A percentile compares a stretch with the other conserved stretches of the same genome.
Conservation (phyloP, 2,113 vertebrate genomes). For the Mormoops blainvillei region DNA sequence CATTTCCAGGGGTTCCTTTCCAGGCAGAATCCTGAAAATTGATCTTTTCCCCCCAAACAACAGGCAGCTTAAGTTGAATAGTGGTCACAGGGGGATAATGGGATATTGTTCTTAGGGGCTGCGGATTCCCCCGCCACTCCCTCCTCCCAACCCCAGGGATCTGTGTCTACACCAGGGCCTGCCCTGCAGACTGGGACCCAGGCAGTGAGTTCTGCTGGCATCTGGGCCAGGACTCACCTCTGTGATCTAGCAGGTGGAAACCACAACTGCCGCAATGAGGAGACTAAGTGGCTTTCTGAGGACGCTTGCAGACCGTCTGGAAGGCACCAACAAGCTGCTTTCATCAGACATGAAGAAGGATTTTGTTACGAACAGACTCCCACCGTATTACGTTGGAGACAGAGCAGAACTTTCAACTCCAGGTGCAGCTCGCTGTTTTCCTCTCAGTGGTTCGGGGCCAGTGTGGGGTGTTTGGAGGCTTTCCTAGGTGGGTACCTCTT, state of each 20-base stretch:
- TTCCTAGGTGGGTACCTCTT: background rate
- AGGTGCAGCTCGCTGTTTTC: conserved; percentile 67
- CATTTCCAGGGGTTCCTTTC: background rate
- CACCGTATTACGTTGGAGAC: conserved; percentile 76
- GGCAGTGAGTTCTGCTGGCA: no score
- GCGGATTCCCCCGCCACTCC: background rate
- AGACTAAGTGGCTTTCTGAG: conserved; percentile 82
- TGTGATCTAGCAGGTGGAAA: conserved; percentile 77
- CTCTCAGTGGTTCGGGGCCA: background rate
- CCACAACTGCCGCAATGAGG: conserved; percentile 19
- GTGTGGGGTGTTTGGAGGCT: background rate
- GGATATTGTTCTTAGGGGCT: background rate
- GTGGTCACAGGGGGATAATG: background rate
- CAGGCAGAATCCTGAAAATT: background rate
- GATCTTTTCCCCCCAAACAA: background rate
- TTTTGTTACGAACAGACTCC: conserved; percentile 86
- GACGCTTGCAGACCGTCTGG: conserved; percentile 83
- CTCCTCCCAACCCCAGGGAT: background rate
- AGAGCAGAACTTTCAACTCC: conserved; percentile 72
- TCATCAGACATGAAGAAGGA: conserved; percentile 90
- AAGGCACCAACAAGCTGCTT: conserved; percentile 74
- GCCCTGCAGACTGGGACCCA: background rate
- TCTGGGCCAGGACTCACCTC: background rate
- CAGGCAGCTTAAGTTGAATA: background rate
- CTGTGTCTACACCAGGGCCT: background rate